Percentiles rank a stretch among this genome's conserved stretches.
phyloP scores from a whole-genome alignment of 2,888 invertebrate species.

The Drosophila recens region DNA sequence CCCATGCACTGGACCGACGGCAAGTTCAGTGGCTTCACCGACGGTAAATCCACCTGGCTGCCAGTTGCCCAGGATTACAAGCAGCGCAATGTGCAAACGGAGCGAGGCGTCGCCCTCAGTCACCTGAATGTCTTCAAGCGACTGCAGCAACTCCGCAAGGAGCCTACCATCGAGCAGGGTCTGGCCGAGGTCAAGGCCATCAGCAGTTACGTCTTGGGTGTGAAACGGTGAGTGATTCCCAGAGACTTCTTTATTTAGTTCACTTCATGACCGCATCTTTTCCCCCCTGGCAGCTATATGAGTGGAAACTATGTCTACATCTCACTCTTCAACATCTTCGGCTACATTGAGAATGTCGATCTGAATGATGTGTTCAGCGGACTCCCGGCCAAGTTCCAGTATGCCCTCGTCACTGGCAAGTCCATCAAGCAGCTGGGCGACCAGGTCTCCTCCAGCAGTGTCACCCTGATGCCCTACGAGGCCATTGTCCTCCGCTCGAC shows the following conservation, averaged over 20 bases:
- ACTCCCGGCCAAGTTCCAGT: conserved; percentile 72
- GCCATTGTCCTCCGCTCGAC: conserved; percentile 74
- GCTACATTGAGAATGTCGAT: conserved; percentile 82
- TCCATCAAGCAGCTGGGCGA: conserved; percentile 77
- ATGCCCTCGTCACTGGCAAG: conserved; percentile 77
- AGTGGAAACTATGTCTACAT: conserved; percentile 82
- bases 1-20: conserved; percentile 88
- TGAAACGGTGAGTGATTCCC: conserved; percentile 74
- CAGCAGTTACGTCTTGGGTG: conserved; percentile 85
- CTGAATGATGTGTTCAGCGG: conserved; percentile 74
- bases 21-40: conserved; percentile 82
- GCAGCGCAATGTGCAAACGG: conserved; percentile 87
- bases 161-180: conserved; percentile 86
- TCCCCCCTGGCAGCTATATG: conserved; percentile 56
- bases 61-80: conserved; percentile 87
- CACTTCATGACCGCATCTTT: not conserved
- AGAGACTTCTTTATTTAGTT: not conserved
- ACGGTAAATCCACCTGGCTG: conserved; percentile 80
- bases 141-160: conserved; percentile 85
- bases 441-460: conserved; percentile 56
- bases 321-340: conserved; percentile 86
- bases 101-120: conserved; percentile 86
- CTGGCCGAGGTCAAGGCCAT: conserved; percentile 85
- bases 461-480: conserved; percentile 78
- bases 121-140: conserved; percentile 88